phyloP scores from a whole-genome alignment of 2,888 invertebrate species.

The Argyresthia goedartella region DNA sequence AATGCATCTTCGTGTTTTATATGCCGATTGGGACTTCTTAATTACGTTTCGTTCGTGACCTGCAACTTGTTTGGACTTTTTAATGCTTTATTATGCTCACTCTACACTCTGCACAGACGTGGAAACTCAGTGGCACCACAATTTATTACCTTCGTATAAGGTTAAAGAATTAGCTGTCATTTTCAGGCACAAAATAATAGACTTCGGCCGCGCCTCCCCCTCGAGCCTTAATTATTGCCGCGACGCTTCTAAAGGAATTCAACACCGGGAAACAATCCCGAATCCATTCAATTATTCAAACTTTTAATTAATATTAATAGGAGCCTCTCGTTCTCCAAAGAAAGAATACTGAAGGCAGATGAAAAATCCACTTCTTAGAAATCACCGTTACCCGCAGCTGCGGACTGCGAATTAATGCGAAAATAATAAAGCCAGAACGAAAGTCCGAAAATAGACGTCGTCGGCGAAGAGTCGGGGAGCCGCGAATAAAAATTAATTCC shows the following conservation, averaged over 20 bases:
- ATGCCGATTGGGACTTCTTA: slow-evolving; percentile 50
- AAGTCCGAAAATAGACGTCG: slow-evolving; percentile 46
- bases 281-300: slow-evolving; percentile 68
- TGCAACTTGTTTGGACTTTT: slow-evolving; percentile 22
- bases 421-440: slow-evolving; percentile 57
- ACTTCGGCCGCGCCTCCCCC: slow-evolving; percentile 20
- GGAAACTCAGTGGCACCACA: neutral
- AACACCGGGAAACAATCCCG: slow-evolving; percentile 59
- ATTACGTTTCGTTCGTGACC: slow-evolving; percentile 55
- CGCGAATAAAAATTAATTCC: slow-evolving; percentile 54
- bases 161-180: slow-evolving; percentile 22
- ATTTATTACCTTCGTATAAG: neutral
- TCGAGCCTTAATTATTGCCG: slow-evolving; percentile 60
- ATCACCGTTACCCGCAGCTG: slow-evolving; percentile 63
- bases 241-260: slow-evolving; percentile 49
- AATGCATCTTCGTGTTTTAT: slow-evolving; percentile 46
- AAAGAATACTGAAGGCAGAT: slow-evolving; percentile 60
- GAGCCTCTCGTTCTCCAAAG: slow-evolving; percentile 60
- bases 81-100: neutral
- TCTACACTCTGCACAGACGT: neutral
- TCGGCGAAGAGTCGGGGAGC: slow-evolving; percentile 16
- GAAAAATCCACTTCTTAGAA: slow-evolving; percentile 65
- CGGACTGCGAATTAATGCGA: slow-evolving; percentile 66
- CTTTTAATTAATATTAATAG: slow-evolving; percentile 72
- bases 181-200: slow-evolving; percentile 50